These are phyloP conservation scores for Noctilio leporinus DNA, from an alignment of 2,113 vertebrate species.

Conservation along the genomic window DNA sequence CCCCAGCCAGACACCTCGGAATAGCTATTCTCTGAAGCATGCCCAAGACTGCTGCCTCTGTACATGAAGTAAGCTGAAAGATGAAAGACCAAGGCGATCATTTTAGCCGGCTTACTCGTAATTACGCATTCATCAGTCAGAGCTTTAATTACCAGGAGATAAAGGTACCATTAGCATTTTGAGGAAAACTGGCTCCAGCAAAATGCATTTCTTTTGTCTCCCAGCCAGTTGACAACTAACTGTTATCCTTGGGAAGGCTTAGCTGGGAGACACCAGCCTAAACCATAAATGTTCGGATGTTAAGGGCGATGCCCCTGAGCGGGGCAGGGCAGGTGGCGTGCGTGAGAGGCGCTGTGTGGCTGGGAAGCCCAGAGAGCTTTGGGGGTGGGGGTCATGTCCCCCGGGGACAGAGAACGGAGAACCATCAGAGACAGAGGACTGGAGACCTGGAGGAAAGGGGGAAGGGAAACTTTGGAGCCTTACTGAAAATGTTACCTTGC, in stretches of 20 bases:
- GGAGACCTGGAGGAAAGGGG: fast-evolving
- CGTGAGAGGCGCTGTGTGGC: not conserved
- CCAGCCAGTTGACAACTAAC: slow-evolving; percentile 63
- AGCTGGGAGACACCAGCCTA: slow-evolving; percentile 59
- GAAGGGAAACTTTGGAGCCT: no score
- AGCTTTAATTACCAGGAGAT: slow-evolving; percentile 76
- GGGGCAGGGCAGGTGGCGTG: not conserved
- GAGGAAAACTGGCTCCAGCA: slow-evolving; percentile 51
- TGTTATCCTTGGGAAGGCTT: slow-evolving; percentile 63
- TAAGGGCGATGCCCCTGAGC: fast-evolving
- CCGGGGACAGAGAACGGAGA: not conserved
- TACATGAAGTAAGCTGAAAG: slow-evolving; percentile 54
- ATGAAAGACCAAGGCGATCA: slow-evolving; percentile 66
- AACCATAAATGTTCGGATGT: fast-evolving
- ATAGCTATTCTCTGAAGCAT: not conserved
- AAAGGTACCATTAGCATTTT: slow-evolving; percentile 68
- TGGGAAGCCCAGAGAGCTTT: not conserved
- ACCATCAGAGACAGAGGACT: not conserved
- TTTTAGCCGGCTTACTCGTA: slow-evolving; percentile 68
- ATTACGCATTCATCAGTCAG: slow-evolving; percentile 76
- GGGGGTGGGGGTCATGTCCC: not conserved
- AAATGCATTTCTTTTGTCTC: slow-evolving; percentile 70
- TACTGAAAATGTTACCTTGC: not conserved
- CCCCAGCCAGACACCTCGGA: slow-evolving; percentile 40
- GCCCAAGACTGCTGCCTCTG: not conserved